phyloP scores from a whole-genome alignment of 1,140 invertebrate species.

The Nephotettix cincticeps region DNA sequence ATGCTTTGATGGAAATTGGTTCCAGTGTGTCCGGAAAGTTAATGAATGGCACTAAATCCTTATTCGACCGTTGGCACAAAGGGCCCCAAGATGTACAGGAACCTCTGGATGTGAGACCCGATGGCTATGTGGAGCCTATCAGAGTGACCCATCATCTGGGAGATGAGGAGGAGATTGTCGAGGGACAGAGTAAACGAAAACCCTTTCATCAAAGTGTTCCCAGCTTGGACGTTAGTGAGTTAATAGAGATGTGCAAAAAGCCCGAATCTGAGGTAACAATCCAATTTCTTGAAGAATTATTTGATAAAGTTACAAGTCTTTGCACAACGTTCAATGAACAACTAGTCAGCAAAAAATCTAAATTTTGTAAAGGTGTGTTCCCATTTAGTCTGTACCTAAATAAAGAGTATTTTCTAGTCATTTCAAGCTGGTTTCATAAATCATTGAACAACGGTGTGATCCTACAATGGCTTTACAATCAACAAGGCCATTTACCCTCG shows the following conservation, averaged over 20 bases:
- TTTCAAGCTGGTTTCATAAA: slow-evolving; percentile 35
- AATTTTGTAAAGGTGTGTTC: slow-evolving; percentile 24
- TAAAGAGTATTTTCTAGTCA: slow-evolving; percentile 26
- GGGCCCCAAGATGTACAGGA: background rate
- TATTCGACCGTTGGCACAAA: slow-evolving; percentile 50
- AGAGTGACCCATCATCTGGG: background rate
- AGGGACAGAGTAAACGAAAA: slow-evolving; percentile 14
- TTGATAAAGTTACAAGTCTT: slow-evolving; percentile 5
- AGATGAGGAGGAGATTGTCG: slow-evolving; percentile 26
- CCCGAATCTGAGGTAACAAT: background rate
- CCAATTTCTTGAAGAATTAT: slow-evolving; percentile 22
- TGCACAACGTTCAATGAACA: slow-evolving; percentile 11
- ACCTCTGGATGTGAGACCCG: background rate
- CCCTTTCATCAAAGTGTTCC: slow-evolving; percentile 7
- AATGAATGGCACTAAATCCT: slow-evolving; percentile 51
- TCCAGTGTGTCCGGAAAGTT: slow-evolving; percentile 52
- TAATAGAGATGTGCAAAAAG: slow-evolving; percentile 31
- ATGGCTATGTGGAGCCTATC: background rate
- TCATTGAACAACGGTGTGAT: slow-evolving; percentile 33
- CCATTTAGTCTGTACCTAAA: slow-evolving; percentile 32
- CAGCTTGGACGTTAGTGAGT: slow-evolving; percentile 25
- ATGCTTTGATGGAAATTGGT: slow-evolving; percentile 53
- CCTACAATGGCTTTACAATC: slow-evolving; percentile 32
- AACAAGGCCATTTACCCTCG: background rate
- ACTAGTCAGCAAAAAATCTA: slow-evolving; percentile 26